Evolutionary conservation across 2,113 vertebrate species (phyloP), one percentile per base, ranked within the genome.

Genomic region (Equus quagga): DNA sequence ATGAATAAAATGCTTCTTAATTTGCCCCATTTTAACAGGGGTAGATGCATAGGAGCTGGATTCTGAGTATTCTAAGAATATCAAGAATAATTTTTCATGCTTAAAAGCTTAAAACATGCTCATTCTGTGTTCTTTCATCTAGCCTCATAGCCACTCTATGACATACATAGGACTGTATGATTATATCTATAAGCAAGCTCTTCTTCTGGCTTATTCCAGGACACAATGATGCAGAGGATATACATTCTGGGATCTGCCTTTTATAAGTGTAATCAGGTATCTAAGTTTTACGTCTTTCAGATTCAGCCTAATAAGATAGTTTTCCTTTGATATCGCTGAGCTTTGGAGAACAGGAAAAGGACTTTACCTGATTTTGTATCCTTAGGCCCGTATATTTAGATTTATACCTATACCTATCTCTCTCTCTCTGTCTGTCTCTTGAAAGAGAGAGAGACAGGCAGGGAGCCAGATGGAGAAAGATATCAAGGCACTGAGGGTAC

Each of bases 271-370:
- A 84, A 65, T 94, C 21, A 26, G 2, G 4, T 36, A 58, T 65
- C 78, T 92, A 87, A 87, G 81, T 49, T 82, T 76, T 91, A 91
- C 23, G 88, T 95, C 17, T 95, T 97, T 19, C 54, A 67, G 23
- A 72, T 64, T 87, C 65, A 85, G 58, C 51, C 90, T n/a, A 18
- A 69, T 51, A 65, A 86, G 15, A n/a, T 31, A 15, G 21, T 72
- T 49, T 88, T 89, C 58, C 31, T 72, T 88, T 64, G 8, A 23
- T 70, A 67, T n/a, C 26, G 3, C 12, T 82, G 23, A 51, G 9
- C 23, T 88, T 75, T 84, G 49, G 28, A 64, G 8, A 70, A 8
- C 6, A 36, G 33, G 21, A 56, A 92, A 72, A 21, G 0, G 11
- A 73, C 72, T 93, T 65, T 78, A 62, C 12, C 67, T 80, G 31